Percentiles rank a stretch among this genome's conserved stretches.
Evolutionary conservation across 53 echinoderm and acorn worm genomes (phyloP).

Genomic region (Arbacia lixula): DNA sequence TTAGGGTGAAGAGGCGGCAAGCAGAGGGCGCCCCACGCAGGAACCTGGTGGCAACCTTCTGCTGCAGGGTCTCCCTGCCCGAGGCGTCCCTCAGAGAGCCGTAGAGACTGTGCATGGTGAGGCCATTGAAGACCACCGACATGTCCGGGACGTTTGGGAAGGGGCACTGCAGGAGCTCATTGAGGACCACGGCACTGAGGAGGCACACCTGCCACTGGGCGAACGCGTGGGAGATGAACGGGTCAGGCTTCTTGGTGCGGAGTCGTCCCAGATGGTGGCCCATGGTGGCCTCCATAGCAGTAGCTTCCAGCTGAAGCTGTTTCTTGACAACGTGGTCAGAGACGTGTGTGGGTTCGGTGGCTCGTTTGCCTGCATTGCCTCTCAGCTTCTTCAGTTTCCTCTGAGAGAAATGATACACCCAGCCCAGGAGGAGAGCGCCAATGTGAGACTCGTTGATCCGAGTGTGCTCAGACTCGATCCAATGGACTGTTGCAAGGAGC

Average conservation of each 20-base stretch:
- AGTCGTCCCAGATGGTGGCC: constrained; percentile 15
- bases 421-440: constrained; percentile 62
- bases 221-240: constrained; percentile 68
- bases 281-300: background rate
- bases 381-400: constrained; percentile 7
- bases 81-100: constrained; percentile 20
- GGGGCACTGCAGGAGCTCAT: constrained; percentile 63
- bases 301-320: background rate
- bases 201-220: constrained; percentile 83
- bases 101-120: constrained; percentile 72
- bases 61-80: constrained; percentile 10
- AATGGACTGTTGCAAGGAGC: constrained; percentile 55
- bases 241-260: constrained; percentile 48
- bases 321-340: too few relatives aligned
- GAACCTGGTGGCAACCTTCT: constrained; percentile 15
- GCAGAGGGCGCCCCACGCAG: background rate
- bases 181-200: constrained; percentile 59
- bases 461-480: constrained; percentile 61
- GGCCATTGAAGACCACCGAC: constrained; percentile 77
- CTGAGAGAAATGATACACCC: constrained; percentile 60
- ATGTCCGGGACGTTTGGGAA: constrained; percentile 58
- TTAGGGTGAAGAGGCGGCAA: background rate
- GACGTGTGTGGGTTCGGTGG: too few relatives aligned
- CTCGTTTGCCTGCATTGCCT: background rate
- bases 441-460: constrained; percentile 46